Evolutionary conservation across 2,888 invertebrate species (phyloP).

Genomic region (Resseliella maxima): DNA sequence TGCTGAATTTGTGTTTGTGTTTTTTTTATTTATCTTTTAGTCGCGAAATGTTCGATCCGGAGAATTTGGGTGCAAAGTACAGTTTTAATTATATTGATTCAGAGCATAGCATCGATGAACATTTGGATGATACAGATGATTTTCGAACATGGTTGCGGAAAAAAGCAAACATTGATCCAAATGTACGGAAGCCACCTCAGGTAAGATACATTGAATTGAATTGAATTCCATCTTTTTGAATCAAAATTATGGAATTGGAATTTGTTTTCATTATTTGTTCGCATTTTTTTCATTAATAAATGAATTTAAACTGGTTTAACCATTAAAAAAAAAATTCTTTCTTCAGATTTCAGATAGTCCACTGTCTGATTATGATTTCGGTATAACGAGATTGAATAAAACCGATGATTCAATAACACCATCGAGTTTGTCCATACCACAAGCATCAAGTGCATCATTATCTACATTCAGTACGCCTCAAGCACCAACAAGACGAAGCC

Average conservation of each 20-base stretch:
- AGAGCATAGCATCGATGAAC: neutral
- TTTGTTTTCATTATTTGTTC: neutral
- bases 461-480: neutral
- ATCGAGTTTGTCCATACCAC: neutral
- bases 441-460: neutral
- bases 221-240: neutral
- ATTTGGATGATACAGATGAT: conserved; percentile 12
- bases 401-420: neutral
- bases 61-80: neutral
- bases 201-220: conserved; percentile 11
- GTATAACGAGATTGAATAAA: neutral
- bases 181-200: neutral
- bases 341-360: neutral
- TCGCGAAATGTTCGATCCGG: neutral
- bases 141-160: neutral
- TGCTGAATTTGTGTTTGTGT: neutral
- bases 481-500: neutral
- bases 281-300: neutral
- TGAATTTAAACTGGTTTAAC: too few relatives aligned
- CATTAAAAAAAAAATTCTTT: too few relatives aligned
- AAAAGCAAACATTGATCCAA: neutral
- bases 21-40: neutral
- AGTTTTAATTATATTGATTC: neutral
- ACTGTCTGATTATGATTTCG: neutral
- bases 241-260: neutral